Base-by-base conservation (phyloP, 1,140 invertebrate species). In the Saxidomus purpurata region DNA sequence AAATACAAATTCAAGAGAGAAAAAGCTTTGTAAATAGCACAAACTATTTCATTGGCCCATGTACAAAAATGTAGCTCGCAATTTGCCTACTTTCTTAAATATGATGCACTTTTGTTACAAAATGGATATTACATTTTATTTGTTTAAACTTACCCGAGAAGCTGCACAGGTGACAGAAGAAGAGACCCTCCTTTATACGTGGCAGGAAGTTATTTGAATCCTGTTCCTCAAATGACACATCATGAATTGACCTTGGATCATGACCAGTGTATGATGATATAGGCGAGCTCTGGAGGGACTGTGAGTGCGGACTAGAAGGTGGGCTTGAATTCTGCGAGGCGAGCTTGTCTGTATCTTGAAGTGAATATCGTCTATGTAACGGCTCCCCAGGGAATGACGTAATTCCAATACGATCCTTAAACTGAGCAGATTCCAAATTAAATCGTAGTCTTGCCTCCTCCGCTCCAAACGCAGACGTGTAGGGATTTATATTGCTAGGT, bases 81-180 rank as follows among this genome's bases (percentile, higher is more conserved):
- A n/a, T n/a, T n/a, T n/a, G n/a, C n/a, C n/a, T n/a, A n/a, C n/a
- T n/a, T n/a, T n/a, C n/a, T n/a, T n/a, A n/a, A n/a, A n/a, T n/a
- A n/a, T n/a, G n/a, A n/a, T n/a, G n/a, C n/a, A n/a, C n/a, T n/a
- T n/a, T n/a, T n/a, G n/a, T n/a, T n/a, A n/a, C n/a, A n/a, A n/a
- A n/a, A n/a, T n/a, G n/a, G n/a, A n/a, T n/a, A n/a, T n/a, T n/a
- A n/a, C n/a, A n/a, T n/a, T n/a, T n/a, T n/a, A n/a, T n/a, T n/a
- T n/a, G n/a, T n/a, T n/a, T n/a, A 55, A 3, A 90, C 87, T 90
- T 91, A 95, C 94, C 94, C 81, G 94, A 93, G 63, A 93, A 95
- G 87, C 92, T 94, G 67, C 94, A 95, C 6, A 95, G 91, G 82
- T 95, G 94, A 74, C 94, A 95, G 86, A 94, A 94, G 86, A 91